Percentiles rank a stretch among this genome's conserved stretches.
Conservation (phyloP, 1,140 invertebrate species). For the Andrena cerasifolii region DNA sequence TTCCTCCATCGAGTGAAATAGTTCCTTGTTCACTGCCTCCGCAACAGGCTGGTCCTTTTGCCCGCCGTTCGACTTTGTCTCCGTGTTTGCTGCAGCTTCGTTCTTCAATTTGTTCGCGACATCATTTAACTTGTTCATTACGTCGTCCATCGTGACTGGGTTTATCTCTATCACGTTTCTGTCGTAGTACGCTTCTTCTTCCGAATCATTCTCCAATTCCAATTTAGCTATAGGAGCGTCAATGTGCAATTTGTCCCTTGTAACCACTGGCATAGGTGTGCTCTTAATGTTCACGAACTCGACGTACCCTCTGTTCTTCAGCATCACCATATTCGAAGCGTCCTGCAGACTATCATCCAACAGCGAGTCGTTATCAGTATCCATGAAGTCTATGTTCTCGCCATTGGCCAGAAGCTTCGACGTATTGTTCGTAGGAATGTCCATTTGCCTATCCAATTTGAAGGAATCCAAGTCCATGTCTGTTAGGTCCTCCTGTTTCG, state of each 20-base stretch:
- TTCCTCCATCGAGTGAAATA: constrained; percentile 82
- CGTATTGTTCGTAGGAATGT: constrained; percentile 75
- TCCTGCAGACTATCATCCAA: constrained; percentile 84
- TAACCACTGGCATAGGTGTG: background rate
- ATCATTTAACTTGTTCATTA: constrained; percentile 67
- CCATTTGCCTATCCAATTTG: constrained; percentile 71
- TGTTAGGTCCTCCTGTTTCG: constrained; percentile 75
- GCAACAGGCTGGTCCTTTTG: constrained; percentile 37
- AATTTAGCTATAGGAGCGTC: constrained; percentile 77
- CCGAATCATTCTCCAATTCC: constrained; percentile 76
- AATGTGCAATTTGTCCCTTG: constrained; percentile 6
- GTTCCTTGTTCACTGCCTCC: constrained; percentile 72
- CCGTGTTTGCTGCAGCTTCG: background rate
- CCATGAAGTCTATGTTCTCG: constrained; percentile 88
- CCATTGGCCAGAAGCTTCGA: constrained; percentile 78
- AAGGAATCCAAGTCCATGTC: constrained; percentile 74
- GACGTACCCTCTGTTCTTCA: constrained; percentile 87
- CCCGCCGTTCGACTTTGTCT: background rate
- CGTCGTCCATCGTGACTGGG: constrained; percentile 77
- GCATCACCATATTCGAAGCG: constrained; percentile 80
- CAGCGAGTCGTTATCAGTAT: constrained; percentile 86
- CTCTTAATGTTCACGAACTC: constrained; percentile 85
- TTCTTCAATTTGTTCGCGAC: constrained; percentile 40
- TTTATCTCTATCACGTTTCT: constrained; percentile 77
- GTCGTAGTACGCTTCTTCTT: constrained; percentile 69